Evolutionary conservation across 2,888 invertebrate species (phyloP).

Genomic region (Drosophila paramelanica): DNA sequence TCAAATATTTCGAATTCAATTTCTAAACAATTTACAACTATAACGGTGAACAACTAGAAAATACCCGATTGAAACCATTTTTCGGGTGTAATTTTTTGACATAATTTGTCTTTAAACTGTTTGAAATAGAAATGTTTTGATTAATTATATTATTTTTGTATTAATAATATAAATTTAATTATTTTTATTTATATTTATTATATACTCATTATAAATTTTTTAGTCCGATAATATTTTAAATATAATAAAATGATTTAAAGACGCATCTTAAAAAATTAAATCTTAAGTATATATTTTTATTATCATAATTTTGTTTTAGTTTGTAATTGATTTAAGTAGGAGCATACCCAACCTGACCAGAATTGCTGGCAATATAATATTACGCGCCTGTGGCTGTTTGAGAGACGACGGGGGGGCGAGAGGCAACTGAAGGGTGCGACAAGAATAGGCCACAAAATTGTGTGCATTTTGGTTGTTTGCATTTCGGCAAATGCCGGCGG

Average conservation of each 20-base stretch:
- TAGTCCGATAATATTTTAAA: background rate
- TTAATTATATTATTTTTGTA: too few relatives aligned
- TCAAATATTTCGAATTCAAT: conserved; percentile 55
- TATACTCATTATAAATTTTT: too few relatives aligned
- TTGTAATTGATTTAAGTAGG: background rate
- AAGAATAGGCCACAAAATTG: conserved; percentile 48
- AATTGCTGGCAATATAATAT: background rate
- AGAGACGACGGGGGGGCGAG: background rate
- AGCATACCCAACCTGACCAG: background rate
- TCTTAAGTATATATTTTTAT: too few relatives aligned
- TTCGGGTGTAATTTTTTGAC: too few relatives aligned
- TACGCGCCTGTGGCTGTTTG: conserved; percentile 25
- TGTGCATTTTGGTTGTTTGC: conserved; percentile 58
- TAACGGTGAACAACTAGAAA: background rate
- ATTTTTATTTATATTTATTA: background rate
- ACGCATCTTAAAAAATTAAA: too few relatives aligned
- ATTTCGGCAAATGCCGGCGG: conserved; percentile 45
- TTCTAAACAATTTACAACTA: conserved; percentile 15
- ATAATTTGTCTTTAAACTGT: too few relatives aligned
- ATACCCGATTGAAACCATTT: background rate
- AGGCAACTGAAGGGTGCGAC: conserved; percentile 9
- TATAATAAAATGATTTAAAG: too few relatives aligned
- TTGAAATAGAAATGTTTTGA: too few relatives aligned
- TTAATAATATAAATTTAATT: background rate
- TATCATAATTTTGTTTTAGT: too few relatives aligned